Evolutionary conservation across 2,888 invertebrate genomes (phyloP).

Genomic region (Chaitophorus viminalis): DNA sequence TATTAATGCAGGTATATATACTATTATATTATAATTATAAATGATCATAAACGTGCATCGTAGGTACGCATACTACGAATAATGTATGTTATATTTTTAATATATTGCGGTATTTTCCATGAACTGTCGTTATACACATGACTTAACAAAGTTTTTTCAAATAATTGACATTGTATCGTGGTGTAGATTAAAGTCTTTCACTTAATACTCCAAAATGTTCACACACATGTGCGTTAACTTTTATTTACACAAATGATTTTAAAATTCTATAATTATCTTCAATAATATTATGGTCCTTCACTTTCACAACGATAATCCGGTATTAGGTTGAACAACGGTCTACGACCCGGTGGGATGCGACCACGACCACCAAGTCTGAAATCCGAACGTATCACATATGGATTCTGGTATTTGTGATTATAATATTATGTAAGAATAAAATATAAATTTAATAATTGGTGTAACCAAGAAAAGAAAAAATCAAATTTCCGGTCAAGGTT

Average conservation of each 20-base stretch:
- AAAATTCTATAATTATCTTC: constrained; percentile 31
- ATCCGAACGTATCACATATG: constrained; percentile 31
- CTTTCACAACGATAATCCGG: constrained; percentile 54
- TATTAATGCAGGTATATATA: background rate
- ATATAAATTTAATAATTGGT: constrained; percentile 44
- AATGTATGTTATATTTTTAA: background rate
- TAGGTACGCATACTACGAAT: background rate
- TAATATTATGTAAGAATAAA: constrained; percentile 50
- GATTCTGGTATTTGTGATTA: background rate
- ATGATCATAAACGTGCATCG: background rate
- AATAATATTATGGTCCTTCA: constrained; percentile 32
- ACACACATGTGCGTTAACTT: background rate
- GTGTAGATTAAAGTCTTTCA: constrained; percentile 22
- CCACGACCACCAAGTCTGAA: constrained; percentile 7
- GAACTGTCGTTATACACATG: background rate
- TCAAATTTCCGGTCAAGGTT: constrained; percentile 58
- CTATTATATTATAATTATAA: background rate
- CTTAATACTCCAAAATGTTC: background rate
- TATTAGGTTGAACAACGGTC: background rate
- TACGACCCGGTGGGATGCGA: constrained; percentile 33
- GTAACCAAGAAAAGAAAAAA: constrained; percentile 55
- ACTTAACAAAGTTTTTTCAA: background rate
- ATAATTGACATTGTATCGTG: background rate
- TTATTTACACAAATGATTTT: constrained; percentile 1
- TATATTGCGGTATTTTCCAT: background rate